Percentiles rank a stretch among this genome's conserved stretches.
These are phyloP conservation scores for Cydia splendana DNA, from an alignment of 1,140 invertebrate genomes.

Conservation along the genomic window DNA sequence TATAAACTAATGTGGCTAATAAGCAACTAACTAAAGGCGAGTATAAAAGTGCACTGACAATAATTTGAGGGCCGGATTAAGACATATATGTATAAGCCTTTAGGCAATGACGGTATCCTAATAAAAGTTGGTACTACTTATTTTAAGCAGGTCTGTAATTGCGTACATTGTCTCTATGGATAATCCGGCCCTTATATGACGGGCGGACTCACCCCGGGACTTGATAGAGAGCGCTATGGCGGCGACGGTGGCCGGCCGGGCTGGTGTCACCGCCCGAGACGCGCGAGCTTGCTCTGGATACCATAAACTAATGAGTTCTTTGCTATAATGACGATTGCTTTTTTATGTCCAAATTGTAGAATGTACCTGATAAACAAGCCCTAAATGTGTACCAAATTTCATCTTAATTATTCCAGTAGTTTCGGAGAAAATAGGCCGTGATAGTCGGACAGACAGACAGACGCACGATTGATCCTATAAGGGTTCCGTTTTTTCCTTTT, in stretches of 20 bases:
- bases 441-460: no score
- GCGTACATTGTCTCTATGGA: neutral
- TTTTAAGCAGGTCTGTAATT: neutral
- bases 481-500: no score
- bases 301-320: constrained; percentile 19
- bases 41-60: neutral
- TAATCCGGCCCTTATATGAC: constrained; percentile 1
- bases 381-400: neutral
- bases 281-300: neutral
- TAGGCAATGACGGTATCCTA: neutral
- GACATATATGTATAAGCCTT: neutral
- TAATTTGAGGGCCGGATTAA: neutral
- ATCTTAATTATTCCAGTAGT: no score
- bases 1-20: neutral
- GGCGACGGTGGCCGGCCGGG: constrained; percentile 51
- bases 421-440: no score
- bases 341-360: neutral
- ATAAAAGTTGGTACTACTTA: neutral
- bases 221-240: constrained; percentile 68
- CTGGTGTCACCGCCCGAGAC: constrained; percentile 2
- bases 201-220: constrained; percentile 63
- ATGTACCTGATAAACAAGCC: neutral
- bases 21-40: neutral
- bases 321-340: neutral
- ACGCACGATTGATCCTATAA: no score